Evolutionary conservation across 1,140 invertebrate genomes (phyloP).

Genomic region (Galleria mellonella): DNA sequence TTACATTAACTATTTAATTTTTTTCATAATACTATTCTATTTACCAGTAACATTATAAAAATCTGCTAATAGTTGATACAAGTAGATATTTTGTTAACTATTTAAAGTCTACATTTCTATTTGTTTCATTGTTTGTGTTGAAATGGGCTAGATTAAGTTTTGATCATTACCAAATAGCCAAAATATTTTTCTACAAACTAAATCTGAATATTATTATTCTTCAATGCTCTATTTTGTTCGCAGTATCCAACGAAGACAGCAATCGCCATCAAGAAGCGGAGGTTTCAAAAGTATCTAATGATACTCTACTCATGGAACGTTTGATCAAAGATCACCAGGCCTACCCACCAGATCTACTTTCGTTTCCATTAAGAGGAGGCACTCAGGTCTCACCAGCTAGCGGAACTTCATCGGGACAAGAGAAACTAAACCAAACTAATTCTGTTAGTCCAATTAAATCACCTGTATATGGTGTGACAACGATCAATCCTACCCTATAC

Average conservation of each 20-base stretch:
- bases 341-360: slow-evolving; percentile 87
- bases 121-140: no score
- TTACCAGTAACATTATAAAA: no score
- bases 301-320: slow-evolving; percentile 51
- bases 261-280: slow-evolving; percentile 72
- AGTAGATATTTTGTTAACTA: no score
- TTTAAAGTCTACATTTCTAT: no score
- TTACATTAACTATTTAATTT: no score
- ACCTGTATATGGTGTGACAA: slow-evolving; percentile 70
- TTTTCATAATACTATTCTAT: no score
- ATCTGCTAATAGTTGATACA: no score
- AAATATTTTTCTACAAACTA: no score
- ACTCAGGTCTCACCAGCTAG: slow-evolving; percentile 79
- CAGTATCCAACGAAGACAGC: slow-evolving; percentile 75
- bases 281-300: slow-evolving; percentile 57
- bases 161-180: no score
- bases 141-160: no score
- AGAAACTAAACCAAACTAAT: slow-evolving; percentile 47
- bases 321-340: slow-evolving; percentile 70
- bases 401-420: slow-evolving; percentile 77
- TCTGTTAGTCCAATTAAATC: slow-evolving; percentile 68
- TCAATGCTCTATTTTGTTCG: slow-evolving; percentile 17
- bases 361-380: slow-evolving; percentile 79
- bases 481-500: slow-evolving; percentile 77
- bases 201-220: no score